These are phyloP conservation scores for Ceratosolen fusciceps DNA, from an alignment of 1,140 invertebrate species.

Conservation along the genomic window DNA sequence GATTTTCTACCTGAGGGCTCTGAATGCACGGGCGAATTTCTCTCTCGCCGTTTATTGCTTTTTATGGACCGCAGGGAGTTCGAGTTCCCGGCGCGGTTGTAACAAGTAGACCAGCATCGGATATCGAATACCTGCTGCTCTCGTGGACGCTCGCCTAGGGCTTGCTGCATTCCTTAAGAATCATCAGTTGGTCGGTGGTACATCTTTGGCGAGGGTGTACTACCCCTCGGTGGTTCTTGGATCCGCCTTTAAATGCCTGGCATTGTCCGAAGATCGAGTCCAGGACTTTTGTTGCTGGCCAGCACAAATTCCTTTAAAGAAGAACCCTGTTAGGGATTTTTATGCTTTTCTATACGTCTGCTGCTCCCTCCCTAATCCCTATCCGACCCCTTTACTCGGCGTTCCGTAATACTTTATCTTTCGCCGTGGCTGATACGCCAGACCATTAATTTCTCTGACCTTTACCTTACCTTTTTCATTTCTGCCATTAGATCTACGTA, in stretches of 20 bases:
- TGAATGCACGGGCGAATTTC: not conserved
- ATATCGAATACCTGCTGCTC: not conserved
- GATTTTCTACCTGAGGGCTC: not conserved
- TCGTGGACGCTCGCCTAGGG: not conserved
- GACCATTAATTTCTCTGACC: constrained; percentile 58
- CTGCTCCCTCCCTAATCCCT: constrained; percentile 31
- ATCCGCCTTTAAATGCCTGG: constrained; percentile 51
- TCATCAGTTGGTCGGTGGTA: constrained; percentile 38
- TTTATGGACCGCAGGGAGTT: not conserved
- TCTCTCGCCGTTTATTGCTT: constrained; percentile 13
- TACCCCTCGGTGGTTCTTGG: too few species aligned
- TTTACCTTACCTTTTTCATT: constrained; percentile 44
- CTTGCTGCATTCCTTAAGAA: constrained; percentile 13
- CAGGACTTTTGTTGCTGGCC: constrained; percentile 23
- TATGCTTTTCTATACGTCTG: constrained; percentile 27
- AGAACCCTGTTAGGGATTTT: constrained; percentile 36
- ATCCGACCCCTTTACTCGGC: too few species aligned
- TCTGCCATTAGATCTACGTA: constrained; percentile 19
- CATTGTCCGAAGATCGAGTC: constrained; percentile 56
- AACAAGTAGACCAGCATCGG: not conserved
- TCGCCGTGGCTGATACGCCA: constrained; percentile 59
- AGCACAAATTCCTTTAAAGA: constrained; percentile 52
- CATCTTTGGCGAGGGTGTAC: too few species aligned
- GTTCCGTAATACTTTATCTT: constrained; percentile 59
- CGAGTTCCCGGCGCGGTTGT: too few species aligned